phyloP scores from a whole-genome alignment of 2,797 vertebrate genomes.

The Acomys russatus region DNA sequence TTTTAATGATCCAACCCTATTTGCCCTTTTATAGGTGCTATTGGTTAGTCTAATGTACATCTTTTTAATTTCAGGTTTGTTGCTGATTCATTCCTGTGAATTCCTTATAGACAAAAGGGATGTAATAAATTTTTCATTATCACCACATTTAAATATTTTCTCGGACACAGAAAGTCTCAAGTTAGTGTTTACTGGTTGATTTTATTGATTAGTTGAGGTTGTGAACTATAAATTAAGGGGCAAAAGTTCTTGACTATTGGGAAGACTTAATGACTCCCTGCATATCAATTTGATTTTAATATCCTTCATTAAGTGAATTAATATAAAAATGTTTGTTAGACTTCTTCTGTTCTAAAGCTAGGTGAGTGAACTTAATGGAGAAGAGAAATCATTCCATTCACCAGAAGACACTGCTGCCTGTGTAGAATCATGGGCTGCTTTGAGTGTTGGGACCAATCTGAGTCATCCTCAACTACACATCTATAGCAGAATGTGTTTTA shows the following conservation, averaged over 20 bases:
- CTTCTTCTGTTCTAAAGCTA: conserved; percentile 61
- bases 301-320: conserved; percentile 66
- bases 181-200: conserved; percentile 66
- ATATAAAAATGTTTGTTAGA: conserved; percentile 67
- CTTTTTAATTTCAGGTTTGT: conserved; percentile 5
- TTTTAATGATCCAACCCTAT: background rate
- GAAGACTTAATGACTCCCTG: conserved; percentile 63
- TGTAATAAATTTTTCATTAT: conserved; percentile 31
- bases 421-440: conserved; percentile 71
- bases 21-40: background rate
- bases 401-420: background rate
- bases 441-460: conserved; percentile 57
- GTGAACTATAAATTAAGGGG: conserved; percentile 44
- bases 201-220: conserved; percentile 37
- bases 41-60: conserved; percentile 14
- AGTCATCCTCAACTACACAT: conserved; percentile 69
- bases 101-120: background rate
- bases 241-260: conserved; percentile 40
- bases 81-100: conserved; percentile 28
- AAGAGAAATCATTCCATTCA: conserved; percentile 37
- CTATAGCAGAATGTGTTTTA: conserved; percentile 73
- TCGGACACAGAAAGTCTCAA: background rate
- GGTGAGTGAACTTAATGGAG: conserved; percentile 18
- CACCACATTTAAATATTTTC: conserved; percentile 50
- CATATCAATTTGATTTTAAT: conserved; percentile 64